Base-by-base conservation (phyloP, 2,797 vertebrate genomes). In the Acropternis orthonyx region DNA sequence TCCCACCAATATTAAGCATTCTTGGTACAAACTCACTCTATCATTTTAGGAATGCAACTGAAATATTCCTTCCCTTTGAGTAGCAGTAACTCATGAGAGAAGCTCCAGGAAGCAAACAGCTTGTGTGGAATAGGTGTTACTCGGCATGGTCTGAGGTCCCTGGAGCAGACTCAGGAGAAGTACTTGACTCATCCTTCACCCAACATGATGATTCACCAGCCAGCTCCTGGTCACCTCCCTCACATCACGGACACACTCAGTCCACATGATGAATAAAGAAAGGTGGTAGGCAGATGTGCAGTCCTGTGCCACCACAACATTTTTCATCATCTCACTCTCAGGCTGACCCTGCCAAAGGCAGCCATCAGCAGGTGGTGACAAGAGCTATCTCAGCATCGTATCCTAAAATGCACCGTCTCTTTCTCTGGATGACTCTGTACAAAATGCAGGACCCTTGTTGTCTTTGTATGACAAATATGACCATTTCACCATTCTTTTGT, bases 191-290 rank as follows among this genome's bases (percentile, higher is more conserved):
- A 41, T 46, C 17, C 34, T 85, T 43, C 27, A 66, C 54, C 32
- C 32, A 73, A 67, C 46, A 66, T 24, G 19, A 67, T n/a, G 23
- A 82, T 28, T 78, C 23, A 32, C 8, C 36, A 61, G 34, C 10
- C 67, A 88, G 68, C 23, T 88, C 32, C 61, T 41, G 21, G 22
- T 30, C 32, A 86, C 21, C 18, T 66, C 19, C 39, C 56, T 90
- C 41, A 73, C 20, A 37, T 44, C 24, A 26, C 1, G 0, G 1
- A n/a, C 59, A 87, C 6, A 22, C 23, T 62, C 18, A 2, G 19
- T 51, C 46, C 62, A 58, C 27, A 17, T 1, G 18, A 30, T 12
- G 21, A 36, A 36, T 77, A 67, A 85, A 39, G 14, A 67, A 61
- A 63, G 6, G 10, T 32, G 32, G 9, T 24, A 37, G 32, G 39